Conservation (phyloP, 2,888 invertebrate genomes). For the Drosophila maculinotata region DNA sequence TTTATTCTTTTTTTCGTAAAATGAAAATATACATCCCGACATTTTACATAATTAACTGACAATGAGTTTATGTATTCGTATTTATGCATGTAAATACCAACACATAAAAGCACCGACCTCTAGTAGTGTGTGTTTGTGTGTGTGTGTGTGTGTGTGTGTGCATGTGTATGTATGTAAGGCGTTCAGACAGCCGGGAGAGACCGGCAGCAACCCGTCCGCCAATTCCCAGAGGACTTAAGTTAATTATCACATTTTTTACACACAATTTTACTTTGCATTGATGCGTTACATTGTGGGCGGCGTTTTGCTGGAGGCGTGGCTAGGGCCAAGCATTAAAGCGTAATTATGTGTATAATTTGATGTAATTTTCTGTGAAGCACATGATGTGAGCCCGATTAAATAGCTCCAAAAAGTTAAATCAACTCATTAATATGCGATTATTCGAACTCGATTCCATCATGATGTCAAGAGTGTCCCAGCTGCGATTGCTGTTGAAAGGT, state of each 20-base stretch:
- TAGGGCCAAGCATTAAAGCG: slow-evolving; percentile 63
- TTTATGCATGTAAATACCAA: slow-evolving; percentile 28
- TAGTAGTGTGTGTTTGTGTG: background rate
- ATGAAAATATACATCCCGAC: slow-evolving; percentile 52
- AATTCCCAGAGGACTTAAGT: slow-evolving; percentile 77
- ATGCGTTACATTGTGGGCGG: slow-evolving; percentile 43
- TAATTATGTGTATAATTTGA: slow-evolving; percentile 77
- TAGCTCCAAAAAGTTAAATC: slow-evolving; percentile 66
- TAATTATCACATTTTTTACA: slow-evolving; percentile 80
- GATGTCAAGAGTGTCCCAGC: slow-evolving; percentile 11
- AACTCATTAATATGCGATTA: slow-evolving; percentile 71
- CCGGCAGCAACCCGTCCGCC: slow-evolving; percentile 21
- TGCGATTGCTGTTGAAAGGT: background rate
- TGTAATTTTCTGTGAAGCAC: slow-evolving; percentile 75
- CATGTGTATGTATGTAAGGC: slow-evolving; percentile 15
- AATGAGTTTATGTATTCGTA: slow-evolving; percentile 58
- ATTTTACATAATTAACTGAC: slow-evolving; percentile 80
- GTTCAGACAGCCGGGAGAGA: slow-evolving; percentile 32
- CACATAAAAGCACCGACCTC: slow-evolving; percentile 29
- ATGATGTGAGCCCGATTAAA: slow-evolving; percentile 61
- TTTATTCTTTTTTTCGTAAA: slow-evolving; percentile 32
- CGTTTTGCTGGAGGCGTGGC: slow-evolving; percentile 36
- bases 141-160: background rate
- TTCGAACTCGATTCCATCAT: slow-evolving; percentile 18
- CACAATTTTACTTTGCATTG: slow-evolving; percentile 79